These are phyloP conservation scores for Plagodis dolabraria DNA, from an alignment of 2,888 invertebrate species.

Conservation along the genomic window DNA sequence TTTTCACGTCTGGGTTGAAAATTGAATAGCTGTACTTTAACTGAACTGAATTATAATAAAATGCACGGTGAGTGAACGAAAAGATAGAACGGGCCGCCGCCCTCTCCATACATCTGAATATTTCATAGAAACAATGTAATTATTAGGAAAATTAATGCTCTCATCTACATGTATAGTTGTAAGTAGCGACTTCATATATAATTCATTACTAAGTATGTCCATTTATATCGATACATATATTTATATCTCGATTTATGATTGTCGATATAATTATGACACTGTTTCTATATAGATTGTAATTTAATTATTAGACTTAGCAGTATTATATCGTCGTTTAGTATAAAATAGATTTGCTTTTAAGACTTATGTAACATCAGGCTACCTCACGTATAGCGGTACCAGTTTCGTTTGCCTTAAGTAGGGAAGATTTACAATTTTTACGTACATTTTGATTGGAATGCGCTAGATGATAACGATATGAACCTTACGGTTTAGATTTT, in stretches of 20 bases:
- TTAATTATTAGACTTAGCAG: slow-evolving; percentile 70
- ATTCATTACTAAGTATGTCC: slow-evolving; percentile 16
- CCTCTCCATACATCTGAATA: slow-evolving; percentile 19
- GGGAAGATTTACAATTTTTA: slow-evolving; percentile 17
- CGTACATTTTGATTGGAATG: slow-evolving; percentile 11
- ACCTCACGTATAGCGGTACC: slow-evolving; percentile 68
- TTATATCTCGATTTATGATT: slow-evolving; percentile 28
- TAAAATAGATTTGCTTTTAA: slow-evolving; percentile 53
- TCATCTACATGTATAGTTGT: slow-evolving; percentile 47
- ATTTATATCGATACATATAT: slow-evolving; percentile 10
- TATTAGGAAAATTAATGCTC: slow-evolving; percentile 48
- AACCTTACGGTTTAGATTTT: slow-evolving; percentile 35
- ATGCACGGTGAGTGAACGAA: slow-evolving; percentile 28
- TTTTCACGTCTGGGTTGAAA: too few relatives aligned
- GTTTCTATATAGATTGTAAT: slow-evolving; percentile 36
- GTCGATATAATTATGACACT: slow-evolving; percentile 26
- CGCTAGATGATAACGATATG: slow-evolving; percentile 28
- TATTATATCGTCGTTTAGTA: slow-evolving; percentile 70
- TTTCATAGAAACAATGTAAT: slow-evolving; percentile 20
- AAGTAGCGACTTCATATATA: slow-evolving; percentile 41
- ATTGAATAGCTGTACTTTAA: slow-evolving; percentile 12
- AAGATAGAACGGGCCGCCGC: slow-evolving; percentile 47
- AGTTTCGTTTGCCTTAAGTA: slow-evolving; percentile 35
- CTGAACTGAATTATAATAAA: slow-evolving; percentile 19
- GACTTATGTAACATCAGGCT: slow-evolving; percentile 62